These are phyloP conservation scores for Glaucomys volans DNA, from an alignment of 2,113 vertebrate species.

Conservation along the genomic window DNA sequence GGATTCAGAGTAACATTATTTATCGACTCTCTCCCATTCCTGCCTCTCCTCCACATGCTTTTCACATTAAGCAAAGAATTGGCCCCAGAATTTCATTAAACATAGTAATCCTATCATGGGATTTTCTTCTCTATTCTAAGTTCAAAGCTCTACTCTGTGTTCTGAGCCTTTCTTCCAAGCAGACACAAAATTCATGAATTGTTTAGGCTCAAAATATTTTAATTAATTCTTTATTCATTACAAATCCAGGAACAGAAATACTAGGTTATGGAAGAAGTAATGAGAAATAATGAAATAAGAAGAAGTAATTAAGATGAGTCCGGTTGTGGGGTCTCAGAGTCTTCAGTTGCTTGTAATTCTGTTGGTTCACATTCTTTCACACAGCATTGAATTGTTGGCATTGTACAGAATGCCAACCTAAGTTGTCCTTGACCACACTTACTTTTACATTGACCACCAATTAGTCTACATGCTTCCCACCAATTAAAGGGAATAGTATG, in stretches of 20 bases:
- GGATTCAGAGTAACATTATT: not conserved
- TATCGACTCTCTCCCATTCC: not conserved
- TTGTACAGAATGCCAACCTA: not conserved
- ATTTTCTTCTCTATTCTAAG: not conserved
- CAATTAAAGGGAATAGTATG: rapidly evolving
- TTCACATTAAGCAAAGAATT: not conserved
- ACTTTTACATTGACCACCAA: conserved; percentile 9
- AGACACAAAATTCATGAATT: not conserved
- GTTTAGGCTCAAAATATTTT: not conserved
- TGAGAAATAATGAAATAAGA: not conserved
- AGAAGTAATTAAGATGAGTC: not conserved
- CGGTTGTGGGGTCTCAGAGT: not conserved
- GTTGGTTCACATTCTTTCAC: not conserved
- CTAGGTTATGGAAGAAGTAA: not conserved
- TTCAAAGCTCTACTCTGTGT: not conserved
- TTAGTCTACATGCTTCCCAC: not conserved
- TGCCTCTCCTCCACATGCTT: not conserved
- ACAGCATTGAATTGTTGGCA: not conserved
- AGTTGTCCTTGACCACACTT: not conserved
- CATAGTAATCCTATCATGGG: not conserved
- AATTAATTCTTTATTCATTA: conserved; percentile 7
- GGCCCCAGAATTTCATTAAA: not conserved
- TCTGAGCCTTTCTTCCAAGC: not conserved
- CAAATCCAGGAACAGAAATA: not conserved
- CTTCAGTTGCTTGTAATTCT: not conserved